phyloP scores from a whole-genome alignment of 2,888 invertebrate genomes.

The Trachelus troglodyta region DNA sequence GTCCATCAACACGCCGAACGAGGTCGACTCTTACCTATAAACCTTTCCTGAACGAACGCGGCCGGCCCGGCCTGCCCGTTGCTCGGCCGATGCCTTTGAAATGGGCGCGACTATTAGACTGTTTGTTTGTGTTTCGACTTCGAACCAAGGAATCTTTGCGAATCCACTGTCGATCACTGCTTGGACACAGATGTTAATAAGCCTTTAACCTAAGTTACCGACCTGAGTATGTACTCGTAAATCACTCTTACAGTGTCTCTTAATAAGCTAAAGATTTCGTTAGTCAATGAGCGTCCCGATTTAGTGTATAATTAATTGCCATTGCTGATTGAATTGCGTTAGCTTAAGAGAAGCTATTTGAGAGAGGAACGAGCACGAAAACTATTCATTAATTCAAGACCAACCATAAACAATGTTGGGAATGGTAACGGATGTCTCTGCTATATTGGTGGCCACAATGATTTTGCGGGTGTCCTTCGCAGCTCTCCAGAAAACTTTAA shows the following conservation, averaged over 20 bases:
- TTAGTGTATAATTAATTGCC: no score
- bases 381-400: not conserved
- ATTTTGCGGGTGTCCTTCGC: constrained; percentile 84
- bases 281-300: no score
- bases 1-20: not conserved
- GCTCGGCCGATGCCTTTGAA: constrained; percentile 89
- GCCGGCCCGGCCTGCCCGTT: constrained; percentile 94
- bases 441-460: constrained; percentile 94
- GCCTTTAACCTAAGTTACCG: not conserved
- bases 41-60: constrained; percentile 86
- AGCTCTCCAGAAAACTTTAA: constrained; percentile 83
- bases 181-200: not conserved
- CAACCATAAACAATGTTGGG: constrained; percentile 91
- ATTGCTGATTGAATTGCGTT: no score
- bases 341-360: no score
- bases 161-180: constrained; percentile 95
- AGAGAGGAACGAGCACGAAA: not conserved
- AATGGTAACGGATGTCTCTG: constrained; percentile 96
- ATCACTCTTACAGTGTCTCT: no score
- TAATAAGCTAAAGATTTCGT: no score
- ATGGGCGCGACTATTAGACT: constrained; percentile 84
- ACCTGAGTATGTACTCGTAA: no score
- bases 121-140: constrained; percentile 85
- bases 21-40: constrained; percentile 71
- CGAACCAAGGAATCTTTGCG: constrained; percentile 93